phyloP scores from a whole-genome alignment of 2,888 invertebrate genomes.

The Trissolcus brochymenae region DNA sequence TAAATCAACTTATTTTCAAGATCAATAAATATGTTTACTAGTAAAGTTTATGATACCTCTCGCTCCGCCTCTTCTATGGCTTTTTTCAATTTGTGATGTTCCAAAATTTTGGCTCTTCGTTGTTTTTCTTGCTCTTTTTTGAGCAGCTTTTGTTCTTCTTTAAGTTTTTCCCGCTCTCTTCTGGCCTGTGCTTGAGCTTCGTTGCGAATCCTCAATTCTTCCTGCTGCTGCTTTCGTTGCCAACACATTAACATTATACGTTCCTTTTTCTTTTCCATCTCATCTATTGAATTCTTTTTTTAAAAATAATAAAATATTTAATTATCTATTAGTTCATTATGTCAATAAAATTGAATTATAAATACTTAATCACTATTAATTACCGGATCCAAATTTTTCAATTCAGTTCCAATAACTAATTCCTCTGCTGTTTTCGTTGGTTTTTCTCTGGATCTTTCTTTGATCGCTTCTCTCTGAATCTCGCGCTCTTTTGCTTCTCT shows the following conservation, averaged over 20 bases:
- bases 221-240: constrained; percentile 93
- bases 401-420: constrained; percentile 83
- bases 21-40: not conserved
- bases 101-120: constrained; percentile 91
- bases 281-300: constrained; percentile 86
- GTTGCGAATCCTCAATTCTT: constrained; percentile 89
- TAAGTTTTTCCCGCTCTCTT: constrained; percentile 85
- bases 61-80: constrained; percentile 93
- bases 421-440: constrained; percentile 74
- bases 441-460: constrained; percentile 68
- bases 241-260: constrained; percentile 92
- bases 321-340: constrained; percentile 3
- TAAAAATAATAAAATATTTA: constrained; percentile 10
- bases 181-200: constrained; percentile 88
- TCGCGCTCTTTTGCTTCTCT: constrained; percentile 70
- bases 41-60: constrained; percentile 79
- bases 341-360: constrained; percentile 5
- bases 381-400: constrained; percentile 83
- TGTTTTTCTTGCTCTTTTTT: constrained; percentile 91
- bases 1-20: not conserved
- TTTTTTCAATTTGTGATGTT: constrained; percentile 95
- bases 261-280: constrained; percentile 95
- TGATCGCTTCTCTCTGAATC: constrained; percentile 74
- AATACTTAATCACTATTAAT: constrained; percentile 62
- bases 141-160: constrained; percentile 84